A percentile compares a stretch with the other conserved stretches of the same genome.
phyloP scores from a whole-genome alignment of 2,797 vertebrate species.

The Threskiornis aethiopicus region DNA sequence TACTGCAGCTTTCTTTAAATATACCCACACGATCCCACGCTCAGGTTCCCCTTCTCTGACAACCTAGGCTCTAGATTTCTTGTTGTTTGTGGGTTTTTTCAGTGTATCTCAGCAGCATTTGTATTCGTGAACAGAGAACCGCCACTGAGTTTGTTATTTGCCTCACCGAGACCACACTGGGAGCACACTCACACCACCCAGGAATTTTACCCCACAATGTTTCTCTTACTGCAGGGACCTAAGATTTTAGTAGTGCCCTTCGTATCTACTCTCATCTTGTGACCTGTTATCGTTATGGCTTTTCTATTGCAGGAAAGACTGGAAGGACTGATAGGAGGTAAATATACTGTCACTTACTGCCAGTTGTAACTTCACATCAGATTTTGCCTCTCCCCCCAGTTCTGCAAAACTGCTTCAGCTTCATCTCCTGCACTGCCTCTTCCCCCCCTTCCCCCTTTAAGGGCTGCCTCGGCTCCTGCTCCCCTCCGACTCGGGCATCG shows the following conservation, averaged over 20 bases:
- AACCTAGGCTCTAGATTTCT: not conserved
- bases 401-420: not conserved
- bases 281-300: not conserved
- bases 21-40: rapidly evolving
- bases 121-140: not conserved
- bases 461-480: not conserved
- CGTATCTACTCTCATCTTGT: not conserved
- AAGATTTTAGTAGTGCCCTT: not conserved
- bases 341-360: not conserved
- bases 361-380: not conserved
- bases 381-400: not conserved
- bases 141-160: not conserved
- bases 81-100: not conserved
- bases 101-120: not conserved
- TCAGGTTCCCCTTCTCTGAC: not conserved
- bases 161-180: not conserved
- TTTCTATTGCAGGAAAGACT: not conserved
- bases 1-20: not conserved
- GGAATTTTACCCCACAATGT: not conserved
- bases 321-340: not conserved
- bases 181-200: not conserved
- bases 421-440: not conserved
- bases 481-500: not conserved
- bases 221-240: not conserved
- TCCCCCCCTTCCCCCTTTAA: not conserved